Percentiles rank a stretch among this genome's conserved stretches.
Conservation (phyloP, 2,113 vertebrate species). For the Hydropotes inermis region DNA sequence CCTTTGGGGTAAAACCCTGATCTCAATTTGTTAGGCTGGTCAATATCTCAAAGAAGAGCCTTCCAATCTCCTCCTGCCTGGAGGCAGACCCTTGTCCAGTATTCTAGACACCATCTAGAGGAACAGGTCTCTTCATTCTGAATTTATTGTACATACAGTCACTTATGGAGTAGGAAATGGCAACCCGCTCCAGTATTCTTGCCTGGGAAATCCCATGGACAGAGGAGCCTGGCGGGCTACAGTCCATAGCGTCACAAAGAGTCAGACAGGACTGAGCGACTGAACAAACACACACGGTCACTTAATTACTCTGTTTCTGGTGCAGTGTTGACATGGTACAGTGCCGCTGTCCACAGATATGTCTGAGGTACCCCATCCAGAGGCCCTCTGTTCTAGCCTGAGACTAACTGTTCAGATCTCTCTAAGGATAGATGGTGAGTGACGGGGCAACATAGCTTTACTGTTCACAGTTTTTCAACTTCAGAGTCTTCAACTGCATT, state of each 20-base stretch:
- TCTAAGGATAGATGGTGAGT: neutral
- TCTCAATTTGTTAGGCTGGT: neutral
- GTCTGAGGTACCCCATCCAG: neutral
- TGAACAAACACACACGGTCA: neutral
- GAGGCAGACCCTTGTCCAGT: neutral
- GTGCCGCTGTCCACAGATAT: neutral
- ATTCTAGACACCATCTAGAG: neutral
- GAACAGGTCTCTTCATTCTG: neutral
- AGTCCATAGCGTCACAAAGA: neutral
- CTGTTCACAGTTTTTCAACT: neutral
- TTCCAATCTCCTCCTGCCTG: neutral
- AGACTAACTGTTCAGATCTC: neutral
- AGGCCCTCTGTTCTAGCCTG: neutral
- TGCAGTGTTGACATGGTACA: neutral
- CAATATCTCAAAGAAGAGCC: neutral
- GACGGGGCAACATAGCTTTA: neutral
- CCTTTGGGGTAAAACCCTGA: neutral
- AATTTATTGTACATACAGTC: neutral
- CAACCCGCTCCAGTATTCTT: neutral
- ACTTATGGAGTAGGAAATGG: neutral
- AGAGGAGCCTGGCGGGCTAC: neutral
- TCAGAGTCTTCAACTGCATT: neutral
- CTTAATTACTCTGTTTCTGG: neutral
- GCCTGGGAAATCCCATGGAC: neutral
- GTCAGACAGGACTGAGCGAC: neutral